Percentiles rank a stretch among this genome's conserved stretches.
These are phyloP conservation scores for Octodon degus DNA, from an alignment of 2,113 vertebrate species.

Conservation along the genomic window DNA sequence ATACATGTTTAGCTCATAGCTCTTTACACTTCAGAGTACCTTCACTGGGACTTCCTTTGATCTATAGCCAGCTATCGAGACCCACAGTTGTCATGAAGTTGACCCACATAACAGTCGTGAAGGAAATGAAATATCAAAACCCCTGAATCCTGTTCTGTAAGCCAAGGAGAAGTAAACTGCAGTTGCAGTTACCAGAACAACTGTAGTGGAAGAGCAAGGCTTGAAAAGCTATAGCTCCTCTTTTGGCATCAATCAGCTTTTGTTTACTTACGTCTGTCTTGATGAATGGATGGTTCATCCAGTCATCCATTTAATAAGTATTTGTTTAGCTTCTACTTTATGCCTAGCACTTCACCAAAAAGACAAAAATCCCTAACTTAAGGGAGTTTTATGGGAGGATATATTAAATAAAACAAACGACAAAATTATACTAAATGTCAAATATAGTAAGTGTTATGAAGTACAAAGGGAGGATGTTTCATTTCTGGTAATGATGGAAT, in stretches of 20 bases:
- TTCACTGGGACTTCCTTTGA: background rate
- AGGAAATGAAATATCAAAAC: constrained; percentile 2
- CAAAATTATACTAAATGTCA: constrained; percentile 17
- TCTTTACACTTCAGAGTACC: background rate
- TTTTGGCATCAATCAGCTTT: background rate
- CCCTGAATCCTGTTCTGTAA: background rate
- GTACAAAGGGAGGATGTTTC: background rate
- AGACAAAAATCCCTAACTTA: background rate
- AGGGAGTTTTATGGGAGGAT: background rate
- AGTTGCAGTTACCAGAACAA: background rate
- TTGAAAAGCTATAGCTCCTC: background rate
- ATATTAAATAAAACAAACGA: constrained; percentile 49
- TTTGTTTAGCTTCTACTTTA: background rate
- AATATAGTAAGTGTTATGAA: background rate
- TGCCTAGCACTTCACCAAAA: background rate
- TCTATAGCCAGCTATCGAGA: background rate
- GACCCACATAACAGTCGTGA: background rate
- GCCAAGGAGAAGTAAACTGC: background rate
- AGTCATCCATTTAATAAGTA: constrained; percentile 7
- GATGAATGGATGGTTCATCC: background rate
- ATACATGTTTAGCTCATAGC: background rate
- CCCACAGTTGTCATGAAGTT: background rate
- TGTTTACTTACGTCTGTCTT: background rate
- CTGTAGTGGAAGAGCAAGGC: background rate
- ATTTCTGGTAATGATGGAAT: background rate